These are phyloP conservation scores for Drosophila ironensis DNA, from an alignment of 1,140 invertebrate genomes.

Conservation along the genomic window DNA sequence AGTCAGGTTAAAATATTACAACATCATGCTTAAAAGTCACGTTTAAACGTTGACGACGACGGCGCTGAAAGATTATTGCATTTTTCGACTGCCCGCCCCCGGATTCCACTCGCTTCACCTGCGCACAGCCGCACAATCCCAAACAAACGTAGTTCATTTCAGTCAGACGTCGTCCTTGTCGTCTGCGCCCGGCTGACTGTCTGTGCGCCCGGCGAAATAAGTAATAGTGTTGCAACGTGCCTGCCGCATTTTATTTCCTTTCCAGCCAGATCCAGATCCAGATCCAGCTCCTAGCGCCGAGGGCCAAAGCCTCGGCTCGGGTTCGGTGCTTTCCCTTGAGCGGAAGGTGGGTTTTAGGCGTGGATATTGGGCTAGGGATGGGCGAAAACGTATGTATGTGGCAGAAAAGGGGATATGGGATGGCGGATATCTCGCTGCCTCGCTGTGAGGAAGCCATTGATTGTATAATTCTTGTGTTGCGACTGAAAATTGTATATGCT, in stretches of 20 bases:
- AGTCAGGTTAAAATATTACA: conserved; percentile 79
- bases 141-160: conserved; percentile 80
- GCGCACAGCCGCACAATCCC: conserved; percentile 56
- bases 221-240: conserved; percentile 80
- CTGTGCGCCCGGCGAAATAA: conserved; percentile 68
- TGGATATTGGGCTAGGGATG: too few species aligned
- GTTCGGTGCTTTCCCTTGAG: too few species aligned
- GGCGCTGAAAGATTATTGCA: conserved; percentile 80
- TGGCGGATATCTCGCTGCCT: conserved; percentile 9
- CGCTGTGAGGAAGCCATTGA: conserved; percentile 56
- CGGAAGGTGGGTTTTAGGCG: too few species aligned
- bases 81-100: conserved; percentile 53
- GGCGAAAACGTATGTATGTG: too few species aligned
- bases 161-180: conserved; percentile 54
- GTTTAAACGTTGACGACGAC: conserved; percentile 79
- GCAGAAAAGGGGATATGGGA: too few species aligned
- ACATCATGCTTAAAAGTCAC: conserved; percentile 80
- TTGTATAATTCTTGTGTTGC: conserved; percentile 76
- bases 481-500: conserved; percentile 77
- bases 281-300: background rate
- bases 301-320: too few species aligned
- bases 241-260: conserved; percentile 79
- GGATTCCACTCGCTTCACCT: conserved; percentile 7
- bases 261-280: conserved; percentile 30
- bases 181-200: conserved; percentile 65